Conservation (phyloP, 2,797 vertebrate species). For the Oophaga sylvatica region DNA sequence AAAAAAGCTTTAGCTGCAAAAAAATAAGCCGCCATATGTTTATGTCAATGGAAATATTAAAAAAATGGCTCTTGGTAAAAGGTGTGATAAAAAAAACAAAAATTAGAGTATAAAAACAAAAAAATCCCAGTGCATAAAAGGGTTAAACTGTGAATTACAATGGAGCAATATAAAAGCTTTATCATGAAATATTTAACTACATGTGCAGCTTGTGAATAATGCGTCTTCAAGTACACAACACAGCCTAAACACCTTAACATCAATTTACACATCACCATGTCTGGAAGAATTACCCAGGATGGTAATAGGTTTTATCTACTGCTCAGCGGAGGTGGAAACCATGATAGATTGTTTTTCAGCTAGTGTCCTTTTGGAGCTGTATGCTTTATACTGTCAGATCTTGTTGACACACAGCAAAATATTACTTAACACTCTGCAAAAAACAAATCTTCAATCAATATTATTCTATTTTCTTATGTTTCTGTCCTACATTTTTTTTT, state of each 20-base stretch:
- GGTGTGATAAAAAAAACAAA: too few species aligned
- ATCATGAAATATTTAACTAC: not conserved
- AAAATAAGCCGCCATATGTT: too few species aligned
- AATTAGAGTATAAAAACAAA: too few species aligned
- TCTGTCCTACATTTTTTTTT: not conserved
- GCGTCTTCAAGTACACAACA: not conserved
- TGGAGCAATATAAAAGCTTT: not conserved
- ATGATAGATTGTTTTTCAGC: constrained; percentile 10
- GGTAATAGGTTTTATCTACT: constrained; percentile 19
- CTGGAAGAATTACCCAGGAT: not conserved
- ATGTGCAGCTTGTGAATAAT: not conserved
- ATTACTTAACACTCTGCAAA: not conserved
- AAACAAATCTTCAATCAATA: not conserved
- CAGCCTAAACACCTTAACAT: not conserved
- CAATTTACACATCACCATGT: constrained; percentile 21
- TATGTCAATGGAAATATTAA: too few species aligned
- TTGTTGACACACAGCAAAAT: not conserved
- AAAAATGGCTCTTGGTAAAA: too few species aligned
- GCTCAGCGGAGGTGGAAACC: constrained; percentile 3
- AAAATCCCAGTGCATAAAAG: too few species aligned
- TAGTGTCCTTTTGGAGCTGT: not conserved
- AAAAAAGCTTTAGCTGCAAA: too few species aligned
- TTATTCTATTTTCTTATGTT: not conserved
- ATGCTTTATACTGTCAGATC: not conserved
- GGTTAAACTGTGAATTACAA: too few species aligned